Evolutionary conservation across 2,113 vertebrate species (phyloP), one percentile per base, ranked within the genome.

Genomic region (Alosa alosa): DNA sequence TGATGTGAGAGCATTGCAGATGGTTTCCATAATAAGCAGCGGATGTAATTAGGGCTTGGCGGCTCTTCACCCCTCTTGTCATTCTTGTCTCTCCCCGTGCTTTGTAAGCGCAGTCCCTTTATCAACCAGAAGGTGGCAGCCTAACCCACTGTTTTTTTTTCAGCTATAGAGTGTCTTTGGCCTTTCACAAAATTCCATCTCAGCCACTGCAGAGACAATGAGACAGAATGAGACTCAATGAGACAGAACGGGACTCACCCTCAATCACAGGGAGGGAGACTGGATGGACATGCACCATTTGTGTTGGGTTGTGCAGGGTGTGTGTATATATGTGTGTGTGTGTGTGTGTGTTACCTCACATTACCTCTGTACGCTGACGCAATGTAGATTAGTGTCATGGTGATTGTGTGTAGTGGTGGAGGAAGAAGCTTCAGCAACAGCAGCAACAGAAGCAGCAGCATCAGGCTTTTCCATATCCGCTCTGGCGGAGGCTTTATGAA

Each of bases 391-490:
- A 18, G 31, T 78, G 31, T 78, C 72, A 78, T 18, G 15, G 15
- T 39, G 72, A 39, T 36, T 31, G 25, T 36, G n/a, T 31, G 31
- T 31, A 31, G 31, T 25, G 3, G 25, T 57, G 64, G n/a, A 25
- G 25, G 64, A 72, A 31, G 64, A 22, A 68, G 22, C 57, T 25
- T n/a, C 64, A 36, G 64, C 6, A 31, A 25, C 10, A 31, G 7
- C 20, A 25, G n/a, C 64, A 68, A 8, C n/a, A 31, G 9, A 0
- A 41, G 13, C 31, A 78, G 72, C 9, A 39, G 72, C 36, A 78
- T 11, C 31, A 78, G 72, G 36, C 72, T 78, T 78, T 36, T 78
- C 72, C 36, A 78, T 78, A 78, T 78, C 72, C 72, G 72, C 72
- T 78, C 72, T 36, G 3, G 31, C 72, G 13, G 25, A 1, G 8